Conservation (phyloP, 2,113 vertebrate species). For the Platichthys stellatus region DNA sequence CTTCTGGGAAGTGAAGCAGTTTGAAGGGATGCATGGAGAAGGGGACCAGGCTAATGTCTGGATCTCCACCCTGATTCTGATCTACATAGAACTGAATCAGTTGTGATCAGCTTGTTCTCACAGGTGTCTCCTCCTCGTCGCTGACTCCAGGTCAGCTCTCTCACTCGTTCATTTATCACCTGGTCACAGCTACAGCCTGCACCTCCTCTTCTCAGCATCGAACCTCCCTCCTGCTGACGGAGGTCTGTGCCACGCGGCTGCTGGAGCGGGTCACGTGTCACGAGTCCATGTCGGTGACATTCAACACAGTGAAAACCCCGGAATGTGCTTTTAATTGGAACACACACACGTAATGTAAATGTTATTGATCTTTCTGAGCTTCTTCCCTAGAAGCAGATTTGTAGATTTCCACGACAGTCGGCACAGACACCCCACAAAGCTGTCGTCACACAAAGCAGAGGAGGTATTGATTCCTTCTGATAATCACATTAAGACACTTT, state of each 20-base stretch:
- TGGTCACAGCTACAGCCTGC: slow-evolving; percentile 27
- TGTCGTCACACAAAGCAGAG: slow-evolving; percentile 8
- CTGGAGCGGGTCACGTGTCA: slow-evolving; percentile 15
- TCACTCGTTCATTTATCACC: slow-evolving; percentile 29
- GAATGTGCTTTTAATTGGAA: slow-evolving; percentile 18
- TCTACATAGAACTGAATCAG: neutral
- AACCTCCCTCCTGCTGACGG: slow-evolving; percentile 23
- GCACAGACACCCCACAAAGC: neutral
- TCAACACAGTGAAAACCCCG: neutral
- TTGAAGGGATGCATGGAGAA: neutral
- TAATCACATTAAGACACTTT: slow-evolving; percentile 47
- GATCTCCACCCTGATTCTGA: no score
- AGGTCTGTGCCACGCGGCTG: neutral
- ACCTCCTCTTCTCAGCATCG: slow-evolving; percentile 28
- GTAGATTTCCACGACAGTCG: slow-evolving; percentile 14
- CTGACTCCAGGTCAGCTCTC: neutral
- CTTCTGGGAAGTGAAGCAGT: slow-evolving; percentile 50
- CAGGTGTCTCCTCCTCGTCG: neutral
- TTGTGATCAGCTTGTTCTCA: neutral
- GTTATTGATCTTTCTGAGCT: slow-evolving; percentile 33
- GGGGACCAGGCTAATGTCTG: slow-evolving; percentile 10
- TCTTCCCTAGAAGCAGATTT: slow-evolving; percentile 5
- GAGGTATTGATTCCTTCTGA: slow-evolving; percentile 50
- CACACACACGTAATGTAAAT: neutral
- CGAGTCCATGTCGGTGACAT: neutral